Conservation (phyloP, 2,888 invertebrate species). For the Drosophila eohydei region DNA sequence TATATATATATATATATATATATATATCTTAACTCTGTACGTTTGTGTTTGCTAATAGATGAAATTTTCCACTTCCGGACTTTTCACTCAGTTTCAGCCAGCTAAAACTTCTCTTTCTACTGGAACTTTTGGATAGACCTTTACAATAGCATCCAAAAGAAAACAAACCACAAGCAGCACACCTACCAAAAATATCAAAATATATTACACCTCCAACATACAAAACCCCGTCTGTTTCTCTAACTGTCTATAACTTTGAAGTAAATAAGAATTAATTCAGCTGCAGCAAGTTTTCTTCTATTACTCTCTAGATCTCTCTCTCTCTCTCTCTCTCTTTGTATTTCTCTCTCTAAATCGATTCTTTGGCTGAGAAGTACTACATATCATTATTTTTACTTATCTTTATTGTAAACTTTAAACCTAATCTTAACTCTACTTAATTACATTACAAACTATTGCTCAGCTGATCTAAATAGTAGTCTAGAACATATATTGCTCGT, state of each 20-base stretch:
- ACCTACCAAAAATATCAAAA: conserved; percentile 23
- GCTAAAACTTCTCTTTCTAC: conserved; percentile 52
- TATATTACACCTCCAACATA: conserved; percentile 30
- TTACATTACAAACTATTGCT: conserved; percentile 23
- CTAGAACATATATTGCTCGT: conserved; percentile 38
- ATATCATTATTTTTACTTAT: conserved; percentile 21
- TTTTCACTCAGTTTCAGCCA: conserved; percentile 64
- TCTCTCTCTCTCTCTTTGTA: not conserved
- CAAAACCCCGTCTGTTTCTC: conserved; percentile 29
- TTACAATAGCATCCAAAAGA: conserved; percentile 50
- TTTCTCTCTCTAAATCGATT: not conserved
- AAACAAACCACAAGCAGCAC: conserved; percentile 34
- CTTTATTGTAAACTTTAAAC: conserved; percentile 31
- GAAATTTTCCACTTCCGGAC: conserved; percentile 47
- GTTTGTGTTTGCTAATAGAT: conserved; percentile 76
- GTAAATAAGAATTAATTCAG: conserved; percentile 41
- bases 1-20: conserved; percentile 14
- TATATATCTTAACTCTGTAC: conserved; percentile 42
- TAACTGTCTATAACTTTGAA: conserved; percentile 44
- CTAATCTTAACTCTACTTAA: conserved; percentile 20
- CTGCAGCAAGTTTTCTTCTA: conserved; percentile 39
- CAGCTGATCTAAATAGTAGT: conserved; percentile 43
- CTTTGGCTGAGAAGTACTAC: conserved; percentile 39
- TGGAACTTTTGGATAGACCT: conserved; percentile 64
- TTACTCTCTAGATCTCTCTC: conserved; percentile 14